phyloP scores from a whole-genome alignment of 2,797 vertebrate genomes.

The Tragelaphus eurycerus region DNA sequence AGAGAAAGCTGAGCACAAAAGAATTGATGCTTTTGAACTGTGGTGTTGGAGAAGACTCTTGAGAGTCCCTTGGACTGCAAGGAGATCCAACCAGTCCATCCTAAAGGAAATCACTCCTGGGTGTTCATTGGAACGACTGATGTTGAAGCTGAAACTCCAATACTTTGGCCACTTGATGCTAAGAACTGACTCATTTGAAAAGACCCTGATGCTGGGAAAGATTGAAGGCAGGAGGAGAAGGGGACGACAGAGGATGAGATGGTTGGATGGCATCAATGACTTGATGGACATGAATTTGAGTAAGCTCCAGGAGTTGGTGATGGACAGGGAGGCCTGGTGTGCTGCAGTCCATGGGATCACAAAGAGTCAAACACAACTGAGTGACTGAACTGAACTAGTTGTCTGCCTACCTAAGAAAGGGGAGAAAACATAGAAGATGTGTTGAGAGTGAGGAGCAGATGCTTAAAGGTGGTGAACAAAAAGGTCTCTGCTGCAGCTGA shows the following conservation, averaged over 20 bases:
- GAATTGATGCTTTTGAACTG: background rate
- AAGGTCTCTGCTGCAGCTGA: background rate
- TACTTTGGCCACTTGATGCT: background rate
- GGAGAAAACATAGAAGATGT: background rate
- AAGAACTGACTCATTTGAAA: background rate
- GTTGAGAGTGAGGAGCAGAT: background rate
- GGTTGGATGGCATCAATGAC: background rate
- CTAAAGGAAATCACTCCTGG: background rate
- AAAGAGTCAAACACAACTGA: background rate
- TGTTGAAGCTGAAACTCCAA: background rate
- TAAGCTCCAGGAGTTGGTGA: background rate
- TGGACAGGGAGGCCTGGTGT: background rate
- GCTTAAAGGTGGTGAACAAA: background rate
- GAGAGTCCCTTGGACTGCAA: background rate
- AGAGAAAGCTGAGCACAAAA: accelerated
- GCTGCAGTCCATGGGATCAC: background rate
- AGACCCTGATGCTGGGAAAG: background rate
- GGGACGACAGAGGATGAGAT: background rate
- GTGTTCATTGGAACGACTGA: background rate
- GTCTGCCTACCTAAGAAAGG: background rate
- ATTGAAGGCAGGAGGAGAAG: background rate
- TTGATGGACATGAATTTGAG: background rate
- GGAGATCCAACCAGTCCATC: background rate
- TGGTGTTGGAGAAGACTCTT: background rate
- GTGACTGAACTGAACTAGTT: background rate